Percentiles rank a stretch among this genome's conserved stretches.
phyloP scores from a whole-genome alignment of 2,888 invertebrate species.

The Acronicta alni region DNA sequence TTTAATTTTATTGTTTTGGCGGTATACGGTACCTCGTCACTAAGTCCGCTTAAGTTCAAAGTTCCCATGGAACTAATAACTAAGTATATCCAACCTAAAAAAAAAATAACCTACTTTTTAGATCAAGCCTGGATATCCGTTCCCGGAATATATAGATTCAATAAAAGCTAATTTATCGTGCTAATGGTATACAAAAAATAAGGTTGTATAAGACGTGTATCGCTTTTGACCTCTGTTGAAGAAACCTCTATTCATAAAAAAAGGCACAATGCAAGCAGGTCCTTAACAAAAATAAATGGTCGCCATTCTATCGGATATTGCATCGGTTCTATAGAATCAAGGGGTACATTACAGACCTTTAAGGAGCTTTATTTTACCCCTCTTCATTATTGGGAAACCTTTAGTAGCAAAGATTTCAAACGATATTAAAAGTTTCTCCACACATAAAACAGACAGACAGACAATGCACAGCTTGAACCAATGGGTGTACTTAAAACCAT shows the following conservation, averaged over 20 bases:
- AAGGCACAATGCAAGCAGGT: conserved; percentile 16
- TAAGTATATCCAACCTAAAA: no score
- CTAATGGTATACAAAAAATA: neutral
- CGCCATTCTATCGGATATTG: conserved; percentile 25
- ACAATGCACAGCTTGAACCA: no score
- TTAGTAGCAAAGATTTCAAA: neutral
- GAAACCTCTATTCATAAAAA: conserved; percentile 10
- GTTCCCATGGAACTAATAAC: no score
- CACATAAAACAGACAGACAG: no score
- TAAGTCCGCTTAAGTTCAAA: no score
- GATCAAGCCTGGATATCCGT: no score
- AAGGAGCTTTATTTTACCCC: conserved; percentile 23
- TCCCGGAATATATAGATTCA: no score
- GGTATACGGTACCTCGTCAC: no score
- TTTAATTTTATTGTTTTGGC: no score
- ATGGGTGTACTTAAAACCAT: no score
- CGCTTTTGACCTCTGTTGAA: neutral
- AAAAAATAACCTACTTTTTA: no score
- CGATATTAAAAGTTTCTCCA: neutral
- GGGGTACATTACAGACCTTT: conserved; percentile 22
- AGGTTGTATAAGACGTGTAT: conserved; percentile 3
- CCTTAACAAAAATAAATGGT: conserved; percentile 20
- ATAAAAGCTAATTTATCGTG: no score
- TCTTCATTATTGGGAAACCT: conserved; percentile 6
- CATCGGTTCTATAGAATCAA: conserved; percentile 21